Conservation (phyloP, 2,797 vertebrate species). For the Labroides dimidiatus region DNA sequence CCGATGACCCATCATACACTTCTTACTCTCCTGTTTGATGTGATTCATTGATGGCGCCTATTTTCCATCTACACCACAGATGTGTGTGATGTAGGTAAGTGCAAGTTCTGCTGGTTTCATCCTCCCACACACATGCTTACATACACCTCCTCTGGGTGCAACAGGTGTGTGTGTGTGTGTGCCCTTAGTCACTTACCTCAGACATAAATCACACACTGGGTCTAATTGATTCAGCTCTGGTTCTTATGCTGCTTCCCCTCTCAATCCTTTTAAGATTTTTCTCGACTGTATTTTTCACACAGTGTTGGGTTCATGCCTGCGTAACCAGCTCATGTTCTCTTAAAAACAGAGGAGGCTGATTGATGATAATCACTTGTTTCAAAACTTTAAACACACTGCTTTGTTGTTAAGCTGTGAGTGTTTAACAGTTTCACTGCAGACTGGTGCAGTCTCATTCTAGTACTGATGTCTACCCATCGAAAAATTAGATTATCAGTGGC, state of each 20-base stretch:
- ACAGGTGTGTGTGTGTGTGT: conserved; percentile 28
- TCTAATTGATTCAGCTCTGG: conserved; percentile 62
- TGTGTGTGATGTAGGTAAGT: conserved; percentile 50
- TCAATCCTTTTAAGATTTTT: conserved; percentile 28
- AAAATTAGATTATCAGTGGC: too few species aligned
- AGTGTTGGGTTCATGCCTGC: too few species aligned
- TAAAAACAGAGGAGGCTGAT: conserved; percentile 39
- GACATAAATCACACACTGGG: conserved; percentile 66
- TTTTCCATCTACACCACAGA: not conserved
- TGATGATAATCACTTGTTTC: conserved; percentile 33
- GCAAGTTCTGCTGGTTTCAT: conserved; percentile 45
- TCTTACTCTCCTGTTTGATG: not conserved
- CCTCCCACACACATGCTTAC: not conserved
- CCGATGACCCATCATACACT: too few species aligned
- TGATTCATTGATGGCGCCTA: not conserved
- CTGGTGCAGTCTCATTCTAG: not conserved
- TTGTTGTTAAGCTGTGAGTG: conserved; percentile 11
- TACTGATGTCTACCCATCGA: too few species aligned
- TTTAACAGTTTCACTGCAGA: not conserved
- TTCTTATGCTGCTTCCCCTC: conserved; percentile 29
- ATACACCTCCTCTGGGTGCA: conserved; percentile 17
- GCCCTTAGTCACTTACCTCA: conserved; percentile 49
- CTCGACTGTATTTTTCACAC: not conserved
- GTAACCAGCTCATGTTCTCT: too few species aligned
- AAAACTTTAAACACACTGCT: not conserved